These are phyloP conservation scores for Pachypsylla venusta DNA, from an alignment of 1,140 invertebrate species.

Conservation along the genomic window DNA sequence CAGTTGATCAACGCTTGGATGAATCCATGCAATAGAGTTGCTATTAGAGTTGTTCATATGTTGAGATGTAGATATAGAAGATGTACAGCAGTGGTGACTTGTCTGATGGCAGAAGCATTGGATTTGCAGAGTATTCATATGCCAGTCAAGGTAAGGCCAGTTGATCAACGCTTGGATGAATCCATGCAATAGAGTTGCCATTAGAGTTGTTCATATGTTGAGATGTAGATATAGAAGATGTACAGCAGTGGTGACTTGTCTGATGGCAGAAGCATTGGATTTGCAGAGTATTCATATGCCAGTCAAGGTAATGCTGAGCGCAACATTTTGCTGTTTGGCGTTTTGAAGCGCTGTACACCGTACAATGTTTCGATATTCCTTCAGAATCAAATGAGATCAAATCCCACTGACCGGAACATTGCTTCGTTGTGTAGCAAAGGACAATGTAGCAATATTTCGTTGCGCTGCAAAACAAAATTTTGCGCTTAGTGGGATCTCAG, in stretches of 20 bases:
- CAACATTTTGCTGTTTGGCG: too few species aligned
- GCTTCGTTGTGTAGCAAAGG: too few species aligned
- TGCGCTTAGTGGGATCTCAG: too few species aligned
- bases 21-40: slow-evolving; percentile 81
- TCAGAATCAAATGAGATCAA: too few species aligned
- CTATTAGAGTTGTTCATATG: slow-evolving; percentile 64
- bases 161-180: slow-evolving; percentile 98
- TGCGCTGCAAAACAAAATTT: too few species aligned
- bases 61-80: slow-evolving; percentile 56
- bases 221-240: slow-evolving; percentile 56
- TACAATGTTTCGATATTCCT: too few species aligned
- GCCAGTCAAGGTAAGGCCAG: slow-evolving; percentile 55
- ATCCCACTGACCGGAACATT: too few species aligned
- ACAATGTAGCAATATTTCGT: too few species aligned
- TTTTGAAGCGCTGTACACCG: too few species aligned
- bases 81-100: slow-evolving; percentile 76
- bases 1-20: slow-evolving; percentile 96
- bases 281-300: slow-evolving; percentile 64
- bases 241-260: slow-evolving; percentile 76
- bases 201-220: slow-evolving; percentile 61
- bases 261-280: slow-evolving; percentile 89
- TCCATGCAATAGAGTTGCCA: slow-evolving; percentile 74
- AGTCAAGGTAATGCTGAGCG: slow-evolving; percentile 68
- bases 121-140: slow-evolving; percentile 70
- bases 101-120: slow-evolving; percentile 85